Conservation (phyloP, 2,113 vertebrate species). For the Callocephalon fimbriatum region DNA sequence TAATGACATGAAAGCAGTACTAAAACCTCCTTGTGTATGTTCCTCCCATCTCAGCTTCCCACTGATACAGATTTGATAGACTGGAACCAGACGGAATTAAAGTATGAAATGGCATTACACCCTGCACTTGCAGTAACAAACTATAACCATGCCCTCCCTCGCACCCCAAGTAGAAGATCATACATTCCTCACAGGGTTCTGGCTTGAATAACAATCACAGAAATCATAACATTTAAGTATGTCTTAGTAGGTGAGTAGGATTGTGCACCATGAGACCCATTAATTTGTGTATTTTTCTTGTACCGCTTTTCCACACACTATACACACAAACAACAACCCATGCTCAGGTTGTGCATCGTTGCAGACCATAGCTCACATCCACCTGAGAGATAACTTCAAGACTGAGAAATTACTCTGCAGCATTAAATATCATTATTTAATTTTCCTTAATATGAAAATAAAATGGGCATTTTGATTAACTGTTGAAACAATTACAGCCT, state of each 20-base stretch:
- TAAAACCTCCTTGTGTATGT: background rate
- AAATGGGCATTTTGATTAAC: background rate
- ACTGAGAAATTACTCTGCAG: background rate
- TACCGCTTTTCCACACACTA: background rate
- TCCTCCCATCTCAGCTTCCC: background rate
- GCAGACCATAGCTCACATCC: background rate
- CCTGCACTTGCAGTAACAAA: background rate
- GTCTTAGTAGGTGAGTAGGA: background rate
- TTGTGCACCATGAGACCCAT: background rate
- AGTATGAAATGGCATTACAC: background rate
- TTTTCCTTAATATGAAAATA: background rate
- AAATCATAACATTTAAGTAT: background rate
- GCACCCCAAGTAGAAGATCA: accelerated
- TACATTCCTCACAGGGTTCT: background rate
- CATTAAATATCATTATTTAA: background rate
- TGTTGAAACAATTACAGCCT: background rate
- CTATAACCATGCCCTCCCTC: background rate
- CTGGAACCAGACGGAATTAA: background rate
- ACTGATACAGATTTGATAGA: background rate
- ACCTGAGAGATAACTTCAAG: background rate
- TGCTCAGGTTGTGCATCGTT: accelerated
- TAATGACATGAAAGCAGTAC: background rate
- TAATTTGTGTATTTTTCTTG: background rate
- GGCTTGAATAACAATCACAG: background rate
- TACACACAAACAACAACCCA: background rate